Evolutionary conservation across 2,888 invertebrate species (phyloP).

Genomic region (Phortica okadai): DNA sequence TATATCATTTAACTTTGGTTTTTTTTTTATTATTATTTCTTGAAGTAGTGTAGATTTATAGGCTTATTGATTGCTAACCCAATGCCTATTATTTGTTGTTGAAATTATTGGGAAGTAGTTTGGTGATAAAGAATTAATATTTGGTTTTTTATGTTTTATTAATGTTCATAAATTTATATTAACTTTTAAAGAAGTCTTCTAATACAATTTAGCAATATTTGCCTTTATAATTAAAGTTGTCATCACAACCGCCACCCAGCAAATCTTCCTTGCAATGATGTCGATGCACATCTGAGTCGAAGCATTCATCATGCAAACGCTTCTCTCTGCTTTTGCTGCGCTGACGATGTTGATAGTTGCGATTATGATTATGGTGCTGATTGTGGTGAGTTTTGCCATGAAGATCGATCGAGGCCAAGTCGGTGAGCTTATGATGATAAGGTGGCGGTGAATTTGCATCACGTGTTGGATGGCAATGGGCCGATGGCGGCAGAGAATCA

Average conservation of each 20-base stretch:
- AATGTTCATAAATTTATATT: too few species aligned
- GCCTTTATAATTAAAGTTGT: conserved; percentile 70
- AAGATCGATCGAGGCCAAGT: conserved; percentile 30
- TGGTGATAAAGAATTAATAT: too few species aligned
- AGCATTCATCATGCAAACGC: conserved; percentile 64
- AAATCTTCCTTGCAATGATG: conserved; percentile 64
- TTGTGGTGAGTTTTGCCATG: conserved; percentile 40
- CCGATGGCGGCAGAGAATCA: conserved; percentile 71
- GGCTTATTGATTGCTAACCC: too few species aligned
- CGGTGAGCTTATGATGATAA: conserved; percentile 45
- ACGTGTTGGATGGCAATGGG: conserved; percentile 72
- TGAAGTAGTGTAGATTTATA: too few species aligned
- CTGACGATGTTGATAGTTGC: conserved; percentile 49
- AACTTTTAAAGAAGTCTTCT: too few species aligned
- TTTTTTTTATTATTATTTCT: too few species aligned
- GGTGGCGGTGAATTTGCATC: conserved; percentile 58
- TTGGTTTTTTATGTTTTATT: too few species aligned
- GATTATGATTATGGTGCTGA: conserved; percentile 42
- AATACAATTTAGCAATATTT: conserved; percentile 59
- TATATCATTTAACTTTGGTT: too few species aligned
- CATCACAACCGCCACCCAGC: conserved; percentile 65
- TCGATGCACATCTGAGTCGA: conserved; percentile 63
- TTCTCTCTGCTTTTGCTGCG: conserved; percentile 67
- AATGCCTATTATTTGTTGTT: too few species aligned
- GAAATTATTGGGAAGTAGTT: too few species aligned